Base-by-base conservation (phyloP, 2,888 invertebrate species). In the Gnatocerus cornutus region DNA sequence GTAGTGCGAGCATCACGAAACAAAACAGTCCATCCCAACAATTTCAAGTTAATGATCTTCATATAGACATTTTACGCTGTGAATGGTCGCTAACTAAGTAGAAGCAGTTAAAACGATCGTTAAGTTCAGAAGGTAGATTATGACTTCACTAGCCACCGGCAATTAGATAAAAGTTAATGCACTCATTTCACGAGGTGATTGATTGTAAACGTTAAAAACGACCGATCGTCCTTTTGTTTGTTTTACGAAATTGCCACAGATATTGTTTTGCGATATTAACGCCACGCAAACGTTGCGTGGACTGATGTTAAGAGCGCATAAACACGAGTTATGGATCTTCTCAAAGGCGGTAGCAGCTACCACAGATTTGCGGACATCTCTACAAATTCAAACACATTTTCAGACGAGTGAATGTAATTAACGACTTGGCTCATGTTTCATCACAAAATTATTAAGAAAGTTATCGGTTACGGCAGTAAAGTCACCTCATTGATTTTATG, bases 51-150 rank as follows among this genome's bases (percentile, higher is more conserved):
- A 79, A 80, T 78, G 79, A 78, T 76, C 74, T 73, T 78, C 75
- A 78, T 78, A 77, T 76, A 77, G 76, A 76, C 76, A 74, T 75
- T 77, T 78, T 78, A 78, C 75, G 69, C 73, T 74, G 73, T 77
- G 76, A 79, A 77, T 79, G 77, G 77, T 73, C 73, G 70, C 77
- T 79, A 79, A 79, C 78, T 79, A 79, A 80, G 78, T 76, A 77
- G 77, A 78, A 77, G 78, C 74, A 79, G 78, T 80, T 78, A 78
- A 79, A 62, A 69, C 67, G 78, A 75, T 80, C 80, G 78, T 80
- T 80, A 80, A 79, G 77, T 78, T 78, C 73, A 77, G 76, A 68
- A 67, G 68, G 72, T 73, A 75, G 76, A 77, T 77, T 79, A 79
- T 77, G 78, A 74, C 77, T 78, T 77, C 74, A 77, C 76, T 71